Base-by-base conservation (phyloP, 2,888 invertebrate genomes). In the Lochmaea capreae region DNA sequence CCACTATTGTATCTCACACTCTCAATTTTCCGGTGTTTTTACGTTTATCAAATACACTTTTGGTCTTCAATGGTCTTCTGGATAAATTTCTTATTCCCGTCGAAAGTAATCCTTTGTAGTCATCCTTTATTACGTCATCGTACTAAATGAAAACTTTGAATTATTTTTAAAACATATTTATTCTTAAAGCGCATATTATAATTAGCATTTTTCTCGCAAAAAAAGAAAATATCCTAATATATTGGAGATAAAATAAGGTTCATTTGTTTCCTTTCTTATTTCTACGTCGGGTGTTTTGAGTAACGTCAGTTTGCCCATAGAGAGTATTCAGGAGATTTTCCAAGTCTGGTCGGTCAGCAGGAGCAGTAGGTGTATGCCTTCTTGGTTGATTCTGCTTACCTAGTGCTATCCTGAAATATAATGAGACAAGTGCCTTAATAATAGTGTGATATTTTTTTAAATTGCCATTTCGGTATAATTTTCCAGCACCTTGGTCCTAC, bases 251-350 rank as follows among this genome's bases (percentile, higher is more conserved):
- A 74, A 72, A 67, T 68, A 75, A n/a, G 78, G 49, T 73, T 82
- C 79, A 85, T 80, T 84, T 83, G 67, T 82, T 83, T 71, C 80
- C 77, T 74, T 85, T 86, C 77, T 84, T 85, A 77, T 83, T 85
- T 77, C 81, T 84, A 78, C 84, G 82, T 68, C 79, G 86, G 73
- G 65, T 85, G 76, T 77, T 80, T 76, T 71, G 79, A 54, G 78
- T 85, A 65, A 76, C 79, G 22, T 89, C 88, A 58, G 90, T 90
- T 84, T 93, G 92, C 83, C 90, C 93, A 88, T 94, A 95, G 78
- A 95, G 87, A 83, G 92, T 93, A 88, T 93, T 95, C 81, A 95
- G 89, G 86, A 95, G 93, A 87, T 95, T 94, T 85, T 95, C 95
- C 78, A 95, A 89, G 85, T 95, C 94, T 81, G 94, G 94, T 83